phyloP scores from a whole-genome alignment of 2,797 vertebrate species.

The Bryconaethiops microstoma region DNA sequence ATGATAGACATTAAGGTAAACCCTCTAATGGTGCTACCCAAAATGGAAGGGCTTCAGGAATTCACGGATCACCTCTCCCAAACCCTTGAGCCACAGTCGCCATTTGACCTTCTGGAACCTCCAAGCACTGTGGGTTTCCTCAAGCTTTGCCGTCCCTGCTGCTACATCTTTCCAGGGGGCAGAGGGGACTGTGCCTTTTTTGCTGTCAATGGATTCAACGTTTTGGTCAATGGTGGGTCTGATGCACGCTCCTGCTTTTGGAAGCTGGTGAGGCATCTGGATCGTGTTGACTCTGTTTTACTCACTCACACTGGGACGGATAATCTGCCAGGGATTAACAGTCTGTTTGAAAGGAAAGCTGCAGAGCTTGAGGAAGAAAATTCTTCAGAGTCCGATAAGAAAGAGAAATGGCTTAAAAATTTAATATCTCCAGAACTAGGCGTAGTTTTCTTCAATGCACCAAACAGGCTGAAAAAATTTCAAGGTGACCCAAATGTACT shows the following conservation, averaged over 20 bases:
- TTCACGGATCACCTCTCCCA: slow-evolving; percentile 82
- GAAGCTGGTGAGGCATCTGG: slow-evolving; percentile 86
- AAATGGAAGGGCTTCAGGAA: slow-evolving; percentile 78
- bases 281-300: slow-evolving; percentile 83
- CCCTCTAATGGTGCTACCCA: slow-evolving; percentile 68
- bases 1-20: slow-evolving; percentile 79
- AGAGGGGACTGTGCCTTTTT: slow-evolving; percentile 86
- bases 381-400: slow-evolving; percentile 55
- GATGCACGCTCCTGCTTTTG: slow-evolving; percentile 84
- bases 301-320: slow-evolving; percentile 81
- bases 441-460: slow-evolving; percentile 90
- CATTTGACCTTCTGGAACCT: slow-evolving; percentile 84
- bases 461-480: slow-evolving; percentile 66
- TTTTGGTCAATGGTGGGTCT: slow-evolving; percentile 84
- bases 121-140: slow-evolving; percentile 83
- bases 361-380: slow-evolving; percentile 72
- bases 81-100: slow-evolving; percentile 76
- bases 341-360: slow-evolving; percentile 85
- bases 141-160: slow-evolving; percentile 84
- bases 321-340: slow-evolving; percentile 82
- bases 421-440: slow-evolving; percentile 92
- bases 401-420: slow-evolving; percentile 82
- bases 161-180: slow-evolving; percentile 86
- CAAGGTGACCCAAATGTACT: slow-evolving; percentile 67
- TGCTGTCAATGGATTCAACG: slow-evolving; percentile 84